A percentile compares a stretch with the other conserved stretches of the same genome.
Conservation (phyloP, 2,888 invertebrate species). For the Drosophila putrida region DNA sequence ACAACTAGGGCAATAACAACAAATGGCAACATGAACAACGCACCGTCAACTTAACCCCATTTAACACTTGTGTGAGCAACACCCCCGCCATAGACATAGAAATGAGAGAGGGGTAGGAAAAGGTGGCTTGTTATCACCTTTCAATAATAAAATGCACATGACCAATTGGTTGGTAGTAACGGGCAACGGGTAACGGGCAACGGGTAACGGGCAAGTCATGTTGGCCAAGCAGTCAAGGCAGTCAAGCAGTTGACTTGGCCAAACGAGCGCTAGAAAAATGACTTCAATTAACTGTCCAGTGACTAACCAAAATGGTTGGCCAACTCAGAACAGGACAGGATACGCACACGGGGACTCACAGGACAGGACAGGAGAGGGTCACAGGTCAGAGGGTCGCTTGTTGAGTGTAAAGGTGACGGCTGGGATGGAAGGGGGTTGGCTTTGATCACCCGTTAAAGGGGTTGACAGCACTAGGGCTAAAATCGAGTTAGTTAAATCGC, state of each 20-base stretch:
- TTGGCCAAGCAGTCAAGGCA: constrained; percentile 13
- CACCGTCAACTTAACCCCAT: constrained; percentile 71
- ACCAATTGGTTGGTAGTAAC: constrained; percentile 65
- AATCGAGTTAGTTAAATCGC: constrained; percentile 49
- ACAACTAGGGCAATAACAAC: constrained; percentile 19
- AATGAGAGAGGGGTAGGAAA: not conserved
- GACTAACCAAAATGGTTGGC: constrained; percentile 69
- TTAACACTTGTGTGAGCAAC: constrained; percentile 67
- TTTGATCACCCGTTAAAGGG: constrained; percentile 39
- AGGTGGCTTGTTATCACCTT: constrained; percentile 74
- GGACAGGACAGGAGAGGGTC: too few species aligned
- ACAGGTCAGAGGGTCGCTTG: too few species aligned
- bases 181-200: too few species aligned
- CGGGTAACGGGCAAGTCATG: too few species aligned
- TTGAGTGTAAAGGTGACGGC: not conserved
- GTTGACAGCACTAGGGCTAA: constrained; percentile 48
- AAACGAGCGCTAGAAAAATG: constrained; percentile 73
- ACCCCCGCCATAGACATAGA: constrained; percentile 34
- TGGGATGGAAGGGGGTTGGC: constrained; percentile 24
- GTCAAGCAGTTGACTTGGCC: constrained; percentile 29
- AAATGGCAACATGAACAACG: constrained; percentile 59
- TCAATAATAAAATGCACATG: constrained; percentile 74
- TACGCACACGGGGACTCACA: constrained; percentile 43
- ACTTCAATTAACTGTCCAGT: constrained; percentile 76
- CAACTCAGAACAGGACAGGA: constrained; percentile 37